These are phyloP conservation scores for Eupithecia exiguata DNA, from an alignment of 2,888 invertebrate species.

Conservation along the genomic window DNA sequence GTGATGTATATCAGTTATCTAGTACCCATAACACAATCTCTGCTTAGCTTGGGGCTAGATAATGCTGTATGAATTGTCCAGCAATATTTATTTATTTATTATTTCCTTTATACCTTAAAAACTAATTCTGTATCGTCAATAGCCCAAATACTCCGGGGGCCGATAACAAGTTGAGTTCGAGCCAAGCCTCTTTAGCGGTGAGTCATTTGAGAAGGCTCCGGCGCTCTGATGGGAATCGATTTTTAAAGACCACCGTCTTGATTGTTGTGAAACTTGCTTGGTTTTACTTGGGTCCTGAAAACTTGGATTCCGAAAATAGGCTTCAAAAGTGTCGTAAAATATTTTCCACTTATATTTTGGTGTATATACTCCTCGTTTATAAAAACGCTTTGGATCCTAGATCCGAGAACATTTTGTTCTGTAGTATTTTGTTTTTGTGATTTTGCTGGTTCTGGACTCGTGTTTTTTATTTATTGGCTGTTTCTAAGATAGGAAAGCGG, in stretches of 20 bases:
- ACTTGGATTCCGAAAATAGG: no score
- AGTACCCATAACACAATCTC: no score
- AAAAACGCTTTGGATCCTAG: neutral
- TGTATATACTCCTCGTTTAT: neutral
- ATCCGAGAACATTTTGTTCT: neutral
- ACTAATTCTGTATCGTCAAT: conserved; percentile 20
- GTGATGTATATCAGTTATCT: no score
- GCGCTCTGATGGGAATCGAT: conserved; percentile 21
- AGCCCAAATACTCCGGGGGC: conserved; percentile 31
- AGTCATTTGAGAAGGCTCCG: conserved; percentile 30
- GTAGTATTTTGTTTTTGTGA: neutral
- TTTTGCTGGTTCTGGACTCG: neutral
- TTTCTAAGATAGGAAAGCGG: neutral
- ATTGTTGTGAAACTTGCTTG: neutral
- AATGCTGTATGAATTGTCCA: no score
- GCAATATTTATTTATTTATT: no score
- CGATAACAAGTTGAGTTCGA: conserved; percentile 41
- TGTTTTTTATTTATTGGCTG: neutral
- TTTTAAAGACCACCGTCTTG: conserved; percentile 8
- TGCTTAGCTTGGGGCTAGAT: no score
- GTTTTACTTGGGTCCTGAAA: no score
- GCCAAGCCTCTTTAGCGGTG: conserved; percentile 34
- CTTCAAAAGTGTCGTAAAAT: neutral
- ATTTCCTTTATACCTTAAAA: neutral
- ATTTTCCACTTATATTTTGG: neutral